Conservation (phyloP, 2,888 invertebrate species). For the Hirtodrosophila histrioides region DNA sequence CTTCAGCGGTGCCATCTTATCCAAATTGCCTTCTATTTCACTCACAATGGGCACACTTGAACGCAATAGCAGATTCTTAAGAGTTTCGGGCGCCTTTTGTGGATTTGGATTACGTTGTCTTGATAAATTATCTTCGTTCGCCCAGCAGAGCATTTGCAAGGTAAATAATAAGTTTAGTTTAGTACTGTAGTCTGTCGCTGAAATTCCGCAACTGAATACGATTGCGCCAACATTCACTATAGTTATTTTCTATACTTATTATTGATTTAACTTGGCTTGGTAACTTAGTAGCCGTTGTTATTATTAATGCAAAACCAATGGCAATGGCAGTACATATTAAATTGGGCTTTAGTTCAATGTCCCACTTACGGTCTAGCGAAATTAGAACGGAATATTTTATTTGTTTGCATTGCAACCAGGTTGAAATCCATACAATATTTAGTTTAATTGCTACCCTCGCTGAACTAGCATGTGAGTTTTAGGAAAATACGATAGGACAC, state of each 20-base stretch:
- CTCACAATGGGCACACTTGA: constrained; percentile 84
- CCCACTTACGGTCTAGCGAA: constrained; percentile 21
- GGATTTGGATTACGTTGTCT: constrained; percentile 79
- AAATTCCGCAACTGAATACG: constrained; percentile 24
- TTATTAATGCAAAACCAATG: constrained; percentile 61
- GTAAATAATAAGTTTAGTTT: not conserved
- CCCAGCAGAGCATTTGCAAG: constrained; percentile 82
- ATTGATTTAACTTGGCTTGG: constrained; percentile 70
- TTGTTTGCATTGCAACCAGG: not conserved
- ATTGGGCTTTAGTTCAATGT: constrained; percentile 46
- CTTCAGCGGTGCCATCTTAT: constrained; percentile 69
- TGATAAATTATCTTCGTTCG: constrained; percentile 78
- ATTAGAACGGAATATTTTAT: constrained; percentile 11
- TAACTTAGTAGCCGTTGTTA: constrained; percentile 46
- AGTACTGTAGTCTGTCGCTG: constrained; percentile 1
- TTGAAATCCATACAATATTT: no score
- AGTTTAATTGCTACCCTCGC: no score
- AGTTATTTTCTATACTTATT: constrained; percentile 26
- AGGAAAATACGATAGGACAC: no score
- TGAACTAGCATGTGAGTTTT: no score
- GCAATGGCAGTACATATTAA: constrained; percentile 13
- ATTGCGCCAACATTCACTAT: not conserved
- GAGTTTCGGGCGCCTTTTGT: constrained; percentile 75
- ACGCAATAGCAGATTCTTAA: constrained; percentile 80
- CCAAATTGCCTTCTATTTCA: constrained; percentile 49